Base-by-base conservation (phyloP, 2,797 vertebrate genomes). In the Melanotaenia trifasciata region DNA sequence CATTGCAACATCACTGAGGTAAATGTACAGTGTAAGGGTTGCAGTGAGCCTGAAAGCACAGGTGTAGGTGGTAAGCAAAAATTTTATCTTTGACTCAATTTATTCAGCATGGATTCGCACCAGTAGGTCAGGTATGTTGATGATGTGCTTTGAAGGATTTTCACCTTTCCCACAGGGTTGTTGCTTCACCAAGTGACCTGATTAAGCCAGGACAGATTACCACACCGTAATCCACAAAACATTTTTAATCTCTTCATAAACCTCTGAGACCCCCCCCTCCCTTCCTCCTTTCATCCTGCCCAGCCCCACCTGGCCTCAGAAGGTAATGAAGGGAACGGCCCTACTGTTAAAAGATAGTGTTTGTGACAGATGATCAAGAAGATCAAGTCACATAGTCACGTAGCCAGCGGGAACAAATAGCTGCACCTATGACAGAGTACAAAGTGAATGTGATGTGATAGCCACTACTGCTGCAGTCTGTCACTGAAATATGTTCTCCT, bases 201-300 rank as follows among this genome's bases (percentile, higher is more conserved):
- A 86, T 81, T 88, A 79, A 84, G 68, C 80, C 80, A 79, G 74
- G 28, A 9, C 88, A 90, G 92, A 94, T 94, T 94, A 92, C 47
- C 47, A 79, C 78, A 67, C 67, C 77, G 69, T 92, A 93, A 92
- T 91, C 90, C 87, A 83, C 83, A 79, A 89, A 89, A 90, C 85
- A 91, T 90, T 92, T 90, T 87, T 87, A 90, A 92, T 92, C 90
- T 80, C 84, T 68, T 82, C 54, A 75, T 88, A 90, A 88, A 82
- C 67, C 82, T 68, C 38, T 7, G 30, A 57, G 72, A 74, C 47
- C 35, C 62, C 24, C 70, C 24, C 28, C 47, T 35, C 24, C 8
- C 8, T 51, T 4, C 4, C n/a, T 53, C 60, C 32, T n/a, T 67
- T 22, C 62, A 28, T 53, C 67, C 62, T 22, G 5, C 47, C 50